A percentile compares a stretch with the other conserved stretches of the same genome.
Evolutionary conservation across 2,888 invertebrate species (phyloP).

Genomic region (Rosalia funebris): DNA sequence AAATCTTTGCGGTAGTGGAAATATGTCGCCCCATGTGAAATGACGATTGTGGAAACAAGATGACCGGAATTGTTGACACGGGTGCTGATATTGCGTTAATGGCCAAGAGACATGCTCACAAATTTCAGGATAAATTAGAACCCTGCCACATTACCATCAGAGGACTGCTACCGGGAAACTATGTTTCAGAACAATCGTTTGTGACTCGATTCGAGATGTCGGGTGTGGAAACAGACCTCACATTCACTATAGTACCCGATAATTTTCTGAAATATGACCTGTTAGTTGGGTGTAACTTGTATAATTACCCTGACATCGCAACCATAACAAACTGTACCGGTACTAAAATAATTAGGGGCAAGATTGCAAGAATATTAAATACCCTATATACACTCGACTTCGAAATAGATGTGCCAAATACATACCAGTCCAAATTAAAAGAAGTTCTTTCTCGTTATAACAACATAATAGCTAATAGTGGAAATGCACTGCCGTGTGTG

Average conservation of each 20-base stretch:
- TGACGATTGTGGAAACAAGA: neutral
- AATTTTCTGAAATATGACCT: conserved; percentile 27
- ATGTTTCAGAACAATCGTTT: conserved; percentile 20
- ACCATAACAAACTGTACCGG: conserved; percentile 18
- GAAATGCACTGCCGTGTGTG: conserved; percentile 20
- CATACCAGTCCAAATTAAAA: neutral
- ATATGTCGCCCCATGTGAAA: neutral
- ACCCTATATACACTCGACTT: neutral
- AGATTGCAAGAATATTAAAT: conserved; percentile 21
- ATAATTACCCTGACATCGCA: conserved; percentile 3
- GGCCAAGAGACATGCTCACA: conserved; percentile 17
- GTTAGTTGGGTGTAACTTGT: conserved; percentile 30
- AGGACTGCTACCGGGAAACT: conserved; percentile 7
- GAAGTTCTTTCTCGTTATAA: neutral
- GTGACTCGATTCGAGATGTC: conserved; percentile 27
- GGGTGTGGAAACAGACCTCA: conserved; percentile 22
- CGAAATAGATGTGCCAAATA: neutral
- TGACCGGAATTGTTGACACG: conserved; percentile 29
- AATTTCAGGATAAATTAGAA: conserved; percentile 9
- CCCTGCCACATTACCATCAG: neutral
- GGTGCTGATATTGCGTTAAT: conserved; percentile 34
- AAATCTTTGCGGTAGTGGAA: neutral
- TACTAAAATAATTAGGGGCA: conserved; percentile 8
- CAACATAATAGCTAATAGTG: conserved; percentile 1
- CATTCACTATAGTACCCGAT: conserved; percentile 23